A percentile compares a stretch with the other conserved stretches of the same genome.
These are phyloP conservation scores for Iphiclides podalirius DNA, from an alignment of 2,888 invertebrate genomes.

Conservation along the genomic window DNA sequence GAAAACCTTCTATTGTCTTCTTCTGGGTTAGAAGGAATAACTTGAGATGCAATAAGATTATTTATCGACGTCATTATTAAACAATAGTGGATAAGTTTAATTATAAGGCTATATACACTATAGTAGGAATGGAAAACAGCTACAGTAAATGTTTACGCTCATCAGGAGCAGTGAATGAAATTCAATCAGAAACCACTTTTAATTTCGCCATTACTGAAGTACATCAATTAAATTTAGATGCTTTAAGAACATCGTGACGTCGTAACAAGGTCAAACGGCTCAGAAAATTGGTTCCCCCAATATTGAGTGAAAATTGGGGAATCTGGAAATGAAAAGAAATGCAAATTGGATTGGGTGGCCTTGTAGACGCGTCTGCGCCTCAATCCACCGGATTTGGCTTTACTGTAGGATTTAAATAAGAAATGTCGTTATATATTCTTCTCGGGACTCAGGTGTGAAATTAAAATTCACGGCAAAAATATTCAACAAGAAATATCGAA, in stretches of 20 bases:
- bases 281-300: conserved; percentile 5
- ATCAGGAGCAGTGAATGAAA: no score
- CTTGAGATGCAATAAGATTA: no score
- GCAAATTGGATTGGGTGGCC: conserved; percentile 19
- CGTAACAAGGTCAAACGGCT: neutral
- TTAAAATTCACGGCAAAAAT: conserved; percentile 5
- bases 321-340: conserved; percentile 21
- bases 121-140: no score
- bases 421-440: conserved; percentile 8
- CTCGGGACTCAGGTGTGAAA: neutral
- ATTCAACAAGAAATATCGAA: no score
- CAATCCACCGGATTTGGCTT: conserved; percentile 5
- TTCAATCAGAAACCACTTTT: no score
- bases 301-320: conserved; percentile 15
- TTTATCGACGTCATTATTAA: no score
- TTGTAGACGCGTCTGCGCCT: conserved; percentile 3
- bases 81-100: no score
- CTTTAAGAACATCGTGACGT: neutral
- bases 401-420: conserved; percentile 11
- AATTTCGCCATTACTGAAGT: no score
- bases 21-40: no score
- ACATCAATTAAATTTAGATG: neutral
- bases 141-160: no score
- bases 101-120: no score
- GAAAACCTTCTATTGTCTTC: no score